Conservation (phyloP, 2,113 vertebrate species). For the Microtus richardsoni region DNA sequence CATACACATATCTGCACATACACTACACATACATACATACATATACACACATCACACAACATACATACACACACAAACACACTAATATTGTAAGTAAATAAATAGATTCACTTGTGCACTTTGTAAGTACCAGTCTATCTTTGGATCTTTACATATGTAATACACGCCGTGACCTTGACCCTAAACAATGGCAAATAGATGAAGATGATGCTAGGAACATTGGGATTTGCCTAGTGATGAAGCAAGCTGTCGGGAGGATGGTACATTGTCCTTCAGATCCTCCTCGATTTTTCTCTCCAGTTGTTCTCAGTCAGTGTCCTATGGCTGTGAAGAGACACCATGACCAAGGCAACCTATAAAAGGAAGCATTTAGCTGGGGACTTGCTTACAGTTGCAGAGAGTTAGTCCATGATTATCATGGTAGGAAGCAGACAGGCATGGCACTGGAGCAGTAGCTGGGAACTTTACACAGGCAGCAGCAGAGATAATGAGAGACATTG, state of each 20-base stretch:
- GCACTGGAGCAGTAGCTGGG: not conserved
- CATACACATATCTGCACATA: no score
- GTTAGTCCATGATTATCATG: not conserved
- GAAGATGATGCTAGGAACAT: not conserved
- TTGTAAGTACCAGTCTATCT: not conserved
- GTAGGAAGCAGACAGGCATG: no score
- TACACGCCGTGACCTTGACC: not conserved
- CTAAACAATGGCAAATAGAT: not conserved
- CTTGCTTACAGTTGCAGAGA: not conserved
- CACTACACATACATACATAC: no score
- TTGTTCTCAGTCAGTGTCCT: not conserved
- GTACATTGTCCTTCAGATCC: not conserved
- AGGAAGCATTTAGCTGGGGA: not conserved
- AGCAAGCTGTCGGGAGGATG: not conserved
- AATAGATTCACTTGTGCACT: not conserved
- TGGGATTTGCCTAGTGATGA: not conserved
- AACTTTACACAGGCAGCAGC: not conserved
- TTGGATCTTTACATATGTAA: not conserved
- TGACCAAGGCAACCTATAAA: not conserved
- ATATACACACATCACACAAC: not conserved
- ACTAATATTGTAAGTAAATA: not conserved
- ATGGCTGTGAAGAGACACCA: not conserved
- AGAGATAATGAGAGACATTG: not conserved
- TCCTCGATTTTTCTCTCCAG: not conserved
- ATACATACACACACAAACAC: not conserved